phyloP scores from a whole-genome alignment of 2,888 invertebrate species.

The Caenorhabditis imperialis region DNA sequence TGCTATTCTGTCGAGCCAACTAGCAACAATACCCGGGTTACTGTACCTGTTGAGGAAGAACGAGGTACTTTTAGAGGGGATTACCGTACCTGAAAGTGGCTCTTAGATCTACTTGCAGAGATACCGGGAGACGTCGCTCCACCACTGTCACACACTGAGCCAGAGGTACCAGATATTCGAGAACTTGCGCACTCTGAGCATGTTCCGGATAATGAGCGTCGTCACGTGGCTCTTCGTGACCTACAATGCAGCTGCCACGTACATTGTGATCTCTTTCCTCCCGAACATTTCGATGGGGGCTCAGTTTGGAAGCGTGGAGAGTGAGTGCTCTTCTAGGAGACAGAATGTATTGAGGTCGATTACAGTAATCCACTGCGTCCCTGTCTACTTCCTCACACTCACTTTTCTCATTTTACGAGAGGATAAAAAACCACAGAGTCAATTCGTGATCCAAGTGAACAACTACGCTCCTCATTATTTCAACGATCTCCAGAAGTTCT shows the following conservation, averaged over 20 bases:
- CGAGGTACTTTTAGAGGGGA: constrained; percentile 9
- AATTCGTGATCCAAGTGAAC: constrained; percentile 10
- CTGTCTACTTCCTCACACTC: constrained; percentile 27
- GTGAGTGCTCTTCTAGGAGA: constrained; percentile 10
- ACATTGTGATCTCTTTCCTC: constrained; percentile 1
- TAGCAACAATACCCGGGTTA: constrained; percentile 26
- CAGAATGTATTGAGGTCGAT: neutral
- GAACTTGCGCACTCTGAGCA: constrained; percentile 23
- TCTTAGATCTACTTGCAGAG: constrained; percentile 9
- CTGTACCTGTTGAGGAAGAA: constrained; percentile 29
- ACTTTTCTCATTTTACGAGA: constrained; percentile 13
- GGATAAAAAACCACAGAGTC: constrained; percentile 10
- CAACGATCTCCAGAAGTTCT: constrained; percentile 29
- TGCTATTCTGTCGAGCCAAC: constrained; percentile 16
- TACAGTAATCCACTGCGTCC: constrained; percentile 34
- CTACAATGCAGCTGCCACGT: constrained; percentile 5
- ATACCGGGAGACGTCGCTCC: constrained; percentile 9
- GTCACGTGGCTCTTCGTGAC: constrained; percentile 30
- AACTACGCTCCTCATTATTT: constrained; percentile 17
- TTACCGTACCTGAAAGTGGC: too few relatives aligned
- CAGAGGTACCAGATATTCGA: constrained; percentile 38
- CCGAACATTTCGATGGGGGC: neutral
- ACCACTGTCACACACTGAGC: constrained; percentile 6
- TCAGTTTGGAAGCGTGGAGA: constrained; percentile 29
- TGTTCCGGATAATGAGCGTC: constrained; percentile 32